These are phyloP conservation scores for Pluvianellus socialis DNA, from an alignment of 2,113 vertebrate species.

Conservation along the genomic window DNA sequence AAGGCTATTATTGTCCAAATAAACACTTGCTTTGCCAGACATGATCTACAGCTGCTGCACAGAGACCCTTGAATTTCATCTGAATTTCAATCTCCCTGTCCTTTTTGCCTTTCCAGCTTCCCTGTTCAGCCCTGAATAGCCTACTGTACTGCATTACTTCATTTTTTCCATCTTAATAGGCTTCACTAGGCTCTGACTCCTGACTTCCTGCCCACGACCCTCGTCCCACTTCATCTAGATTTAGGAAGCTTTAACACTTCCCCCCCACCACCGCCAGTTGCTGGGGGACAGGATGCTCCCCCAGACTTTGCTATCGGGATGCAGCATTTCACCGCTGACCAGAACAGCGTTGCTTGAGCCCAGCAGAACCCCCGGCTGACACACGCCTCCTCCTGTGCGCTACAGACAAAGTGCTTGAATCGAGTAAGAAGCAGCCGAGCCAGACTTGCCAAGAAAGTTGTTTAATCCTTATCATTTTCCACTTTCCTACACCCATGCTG, in stretches of 20 bases:
- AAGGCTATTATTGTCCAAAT: slow-evolving; percentile 59
- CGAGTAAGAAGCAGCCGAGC: background rate
- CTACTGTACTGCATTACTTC: slow-evolving; percentile 45
- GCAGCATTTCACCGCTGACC: background rate
- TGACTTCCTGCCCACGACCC: slow-evolving; percentile 30
- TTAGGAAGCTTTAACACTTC: background rate
- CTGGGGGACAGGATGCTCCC: background rate
- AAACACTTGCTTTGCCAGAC: slow-evolving; percentile 18
- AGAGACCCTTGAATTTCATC: slow-evolving; percentile 7
- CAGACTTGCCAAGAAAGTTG: background rate
- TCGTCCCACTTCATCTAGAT: background rate
- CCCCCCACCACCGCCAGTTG: background rate
- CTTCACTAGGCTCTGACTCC: slow-evolving; percentile 39
- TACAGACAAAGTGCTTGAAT: background rate
- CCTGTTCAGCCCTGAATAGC: slow-evolving; percentile 36
- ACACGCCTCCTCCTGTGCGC: background rate
- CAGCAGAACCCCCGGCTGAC: background rate
- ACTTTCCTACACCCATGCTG: background rate
- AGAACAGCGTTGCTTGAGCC: background rate
- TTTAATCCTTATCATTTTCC: background rate
- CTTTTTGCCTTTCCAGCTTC: background rate
- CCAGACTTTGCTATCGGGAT: background rate
- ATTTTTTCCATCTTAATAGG: slow-evolving; percentile 49
- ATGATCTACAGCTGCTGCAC: slow-evolving; percentile 18
- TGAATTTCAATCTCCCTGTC: slow-evolving; percentile 2